Conservation (phyloP, 2,888 invertebrate genomes). For the Eupithecia dodoneata region DNA sequence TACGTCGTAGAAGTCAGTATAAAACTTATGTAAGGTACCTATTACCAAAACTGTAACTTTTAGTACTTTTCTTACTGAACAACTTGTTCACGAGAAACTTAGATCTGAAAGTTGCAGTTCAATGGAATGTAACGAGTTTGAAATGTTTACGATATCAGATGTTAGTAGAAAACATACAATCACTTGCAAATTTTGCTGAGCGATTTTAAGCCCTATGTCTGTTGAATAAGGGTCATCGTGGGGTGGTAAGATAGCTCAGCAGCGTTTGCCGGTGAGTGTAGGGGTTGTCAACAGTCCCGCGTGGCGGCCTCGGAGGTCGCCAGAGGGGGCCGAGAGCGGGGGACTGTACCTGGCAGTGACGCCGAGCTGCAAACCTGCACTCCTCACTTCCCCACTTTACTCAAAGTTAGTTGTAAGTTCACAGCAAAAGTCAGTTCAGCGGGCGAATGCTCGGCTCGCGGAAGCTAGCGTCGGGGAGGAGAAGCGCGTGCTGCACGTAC, state of each 20-base stretch:
- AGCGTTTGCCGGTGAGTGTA: constrained; percentile 40
- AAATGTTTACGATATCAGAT: constrained; percentile 28
- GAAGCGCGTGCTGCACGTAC: constrained; percentile 80
- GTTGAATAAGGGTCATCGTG: constrained; percentile 33
- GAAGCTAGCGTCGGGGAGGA: constrained; percentile 71
- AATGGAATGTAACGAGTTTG: constrained; percentile 28
- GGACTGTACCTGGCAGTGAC: constrained; percentile 76
- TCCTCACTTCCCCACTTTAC: constrained; percentile 68
- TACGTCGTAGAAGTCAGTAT: constrained; percentile 5
- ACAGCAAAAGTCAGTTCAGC: constrained; percentile 62
- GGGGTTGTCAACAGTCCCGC: constrained; percentile 57
- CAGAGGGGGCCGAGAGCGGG: constrained; percentile 52
- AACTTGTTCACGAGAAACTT: constrained; percentile 25
- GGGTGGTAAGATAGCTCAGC: constrained; percentile 29
- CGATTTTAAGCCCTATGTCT: constrained; percentile 32
- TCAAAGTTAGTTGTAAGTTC: constrained; percentile 69
- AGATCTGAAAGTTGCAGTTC: constrained; percentile 24
- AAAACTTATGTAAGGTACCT: constrained; percentile 33
- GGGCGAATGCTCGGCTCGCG: constrained; percentile 60
- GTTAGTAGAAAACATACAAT: constrained; percentile 22
- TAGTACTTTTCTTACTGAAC: constrained; percentile 27
- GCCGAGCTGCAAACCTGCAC: constrained; percentile 69
- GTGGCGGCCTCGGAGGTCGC: constrained; percentile 57
- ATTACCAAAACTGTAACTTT: constrained; percentile 10
- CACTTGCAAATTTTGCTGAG: constrained; percentile 38